phyloP scores from a whole-genome alignment of 2,113 vertebrate genomes.

The Lipotes vexillifer region DNA sequence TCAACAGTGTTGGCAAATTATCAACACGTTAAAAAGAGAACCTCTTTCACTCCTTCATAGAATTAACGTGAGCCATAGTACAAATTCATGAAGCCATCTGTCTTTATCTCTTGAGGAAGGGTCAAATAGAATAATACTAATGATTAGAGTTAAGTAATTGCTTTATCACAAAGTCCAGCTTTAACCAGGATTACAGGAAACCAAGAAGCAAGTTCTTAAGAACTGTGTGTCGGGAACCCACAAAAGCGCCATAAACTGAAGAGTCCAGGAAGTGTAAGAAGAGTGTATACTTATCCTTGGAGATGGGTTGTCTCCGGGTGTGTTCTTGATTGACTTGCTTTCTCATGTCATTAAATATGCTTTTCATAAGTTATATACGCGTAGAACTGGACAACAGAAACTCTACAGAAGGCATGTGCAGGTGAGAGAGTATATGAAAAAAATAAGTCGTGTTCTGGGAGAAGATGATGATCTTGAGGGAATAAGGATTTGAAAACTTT shows the following conservation, averaged over 20 bases:
- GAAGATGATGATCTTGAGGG: background rate
- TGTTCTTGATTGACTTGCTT: background rate
- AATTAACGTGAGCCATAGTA: background rate
- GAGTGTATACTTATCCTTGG: background rate
- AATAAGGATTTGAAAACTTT: background rate
- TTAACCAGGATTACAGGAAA: background rate
- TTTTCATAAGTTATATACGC: background rate
- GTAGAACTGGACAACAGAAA: background rate
- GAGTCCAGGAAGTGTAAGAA: background rate
- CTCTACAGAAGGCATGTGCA: background rate
- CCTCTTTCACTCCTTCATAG: background rate
- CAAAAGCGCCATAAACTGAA: background rate
- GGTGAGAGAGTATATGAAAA: background rate
- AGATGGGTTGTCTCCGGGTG: background rate
- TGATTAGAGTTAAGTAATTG: background rate
- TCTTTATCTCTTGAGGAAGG: background rate
- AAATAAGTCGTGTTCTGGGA: background rate
- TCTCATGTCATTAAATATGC: background rate
- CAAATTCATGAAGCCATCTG: background rate
- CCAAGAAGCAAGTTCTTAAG: background rate
- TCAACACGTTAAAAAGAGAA: background rate
- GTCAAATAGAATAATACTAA: background rate
- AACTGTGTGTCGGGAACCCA: background rate
- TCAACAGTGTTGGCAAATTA: background rate
- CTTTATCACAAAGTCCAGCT: background rate